These are phyloP conservation scores for Cephus spinipes DNA, from an alignment of 2,888 invertebrate species.

Conservation along the genomic window DNA sequence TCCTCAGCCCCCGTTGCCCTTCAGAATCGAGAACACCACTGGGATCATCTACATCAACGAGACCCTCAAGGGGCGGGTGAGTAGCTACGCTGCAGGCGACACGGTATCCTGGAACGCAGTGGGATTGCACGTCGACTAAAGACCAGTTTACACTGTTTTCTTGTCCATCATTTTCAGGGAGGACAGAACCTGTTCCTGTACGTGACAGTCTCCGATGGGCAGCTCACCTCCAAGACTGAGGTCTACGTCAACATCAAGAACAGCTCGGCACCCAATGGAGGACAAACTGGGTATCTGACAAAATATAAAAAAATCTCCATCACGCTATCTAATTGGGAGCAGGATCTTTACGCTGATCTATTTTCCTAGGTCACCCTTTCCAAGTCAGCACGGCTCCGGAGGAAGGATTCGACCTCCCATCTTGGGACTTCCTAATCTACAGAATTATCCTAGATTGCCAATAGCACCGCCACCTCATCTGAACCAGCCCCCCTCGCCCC, in stretches of 20 bases:
- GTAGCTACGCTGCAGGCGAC: constrained; percentile 32
- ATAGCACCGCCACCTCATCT: constrained; percentile 45
- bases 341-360: no score
- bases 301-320: no score
- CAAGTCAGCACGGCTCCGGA: constrained; percentile 45
- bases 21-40: constrained; percentile 79
- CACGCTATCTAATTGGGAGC: no score
- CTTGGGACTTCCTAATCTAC: constrained; percentile 49
- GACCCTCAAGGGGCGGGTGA: constrained; percentile 81
- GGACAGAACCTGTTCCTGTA: constrained; percentile 76
- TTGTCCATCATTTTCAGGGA: constrained; percentile 68
- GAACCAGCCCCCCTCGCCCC: constrained; percentile 24
- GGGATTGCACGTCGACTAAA: no score
- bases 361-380: constrained; percentile 30
- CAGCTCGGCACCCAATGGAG: constrained; percentile 55
- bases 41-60: constrained; percentile 86
- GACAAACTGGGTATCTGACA: constrained; percentile 46
- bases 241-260: constrained; percentile 75
- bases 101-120: no score
- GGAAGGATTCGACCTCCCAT: constrained; percentile 53
- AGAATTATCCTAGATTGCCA: constrained; percentile 51
- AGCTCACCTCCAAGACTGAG: constrained; percentile 75
- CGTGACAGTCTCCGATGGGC: constrained; percentile 77
- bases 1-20: constrained; percentile 72
- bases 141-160: constrained; percentile 10